These are phyloP conservation scores for Gambusia yucatana DNA, from an alignment of 2,797 vertebrate genomes.

Conservation along the genomic window DNA sequence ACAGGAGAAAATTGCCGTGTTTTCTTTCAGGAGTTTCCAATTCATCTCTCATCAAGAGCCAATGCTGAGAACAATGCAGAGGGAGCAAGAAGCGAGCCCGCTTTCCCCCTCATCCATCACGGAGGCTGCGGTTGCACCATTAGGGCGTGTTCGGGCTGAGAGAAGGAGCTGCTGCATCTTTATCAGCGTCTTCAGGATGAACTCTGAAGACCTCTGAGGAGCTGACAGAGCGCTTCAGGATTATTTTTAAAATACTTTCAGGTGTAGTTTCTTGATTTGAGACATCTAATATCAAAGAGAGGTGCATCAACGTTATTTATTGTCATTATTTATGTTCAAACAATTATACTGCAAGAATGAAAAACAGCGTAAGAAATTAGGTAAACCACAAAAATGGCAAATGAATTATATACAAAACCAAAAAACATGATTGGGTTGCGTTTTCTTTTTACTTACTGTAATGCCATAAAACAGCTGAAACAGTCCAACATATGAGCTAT, in stretches of 20 bases:
- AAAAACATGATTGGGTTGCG: not conserved
- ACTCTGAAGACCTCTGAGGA: not conserved
- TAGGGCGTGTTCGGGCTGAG: not conserved
- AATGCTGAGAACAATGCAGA: constrained; percentile 13
- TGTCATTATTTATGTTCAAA: not conserved
- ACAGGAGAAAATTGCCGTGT: constrained; percentile 15
- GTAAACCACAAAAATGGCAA: not conserved
- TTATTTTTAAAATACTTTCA: not conserved
- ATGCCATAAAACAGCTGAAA: not conserved
- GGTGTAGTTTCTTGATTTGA: not conserved
- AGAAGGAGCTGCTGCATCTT: constrained; percentile 9
- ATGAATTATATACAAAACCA: not conserved
- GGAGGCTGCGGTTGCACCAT: constrained; percentile 2
- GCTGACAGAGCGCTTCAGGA: not conserved
- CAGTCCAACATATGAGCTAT: no score
- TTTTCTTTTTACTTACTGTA: not conserved
- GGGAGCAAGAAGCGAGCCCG: constrained; percentile 9
- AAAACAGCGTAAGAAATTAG: not conserved
- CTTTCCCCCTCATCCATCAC: constrained; percentile 50
- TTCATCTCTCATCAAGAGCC: constrained; percentile 32
- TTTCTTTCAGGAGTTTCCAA: constrained; percentile 12
- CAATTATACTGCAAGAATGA: not conserved
- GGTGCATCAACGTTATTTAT: not conserved
- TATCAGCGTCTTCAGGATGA: not conserved
- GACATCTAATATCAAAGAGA: not conserved